Conservation (phyloP, 2,797 vertebrate species). For the Karalla daura region DNA sequence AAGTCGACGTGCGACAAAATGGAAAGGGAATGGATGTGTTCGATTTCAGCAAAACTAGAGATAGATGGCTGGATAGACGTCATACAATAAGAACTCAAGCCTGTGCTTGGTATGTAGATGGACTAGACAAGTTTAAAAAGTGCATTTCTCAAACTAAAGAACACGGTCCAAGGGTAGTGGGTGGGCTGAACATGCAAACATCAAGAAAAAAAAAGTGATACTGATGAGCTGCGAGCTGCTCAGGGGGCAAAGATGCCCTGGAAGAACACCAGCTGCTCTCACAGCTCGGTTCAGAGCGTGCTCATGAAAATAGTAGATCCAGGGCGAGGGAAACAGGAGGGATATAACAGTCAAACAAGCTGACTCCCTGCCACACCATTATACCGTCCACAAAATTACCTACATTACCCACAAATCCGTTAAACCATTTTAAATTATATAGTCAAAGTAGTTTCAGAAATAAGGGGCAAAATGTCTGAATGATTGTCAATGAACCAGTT, state of each 20-base stretch:
- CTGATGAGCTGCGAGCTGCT: background rate
- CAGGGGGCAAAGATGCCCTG: slow-evolving; percentile 16
- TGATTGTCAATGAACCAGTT: too few species aligned
- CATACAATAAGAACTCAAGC: too few species aligned
- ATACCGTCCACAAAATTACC: background rate
- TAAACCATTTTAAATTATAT: too few species aligned
- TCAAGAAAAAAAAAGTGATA: slow-evolving; percentile 15
- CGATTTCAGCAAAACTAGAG: background rate
- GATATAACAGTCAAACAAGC: background rate
- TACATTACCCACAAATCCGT: background rate
- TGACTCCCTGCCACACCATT: background rate
- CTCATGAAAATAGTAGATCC: slow-evolving; percentile 3
- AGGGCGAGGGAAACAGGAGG: background rate
- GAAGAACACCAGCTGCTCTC: slow-evolving; percentile 44
- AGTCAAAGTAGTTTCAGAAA: background rate
- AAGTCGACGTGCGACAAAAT: background rate
- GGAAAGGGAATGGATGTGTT: background rate
- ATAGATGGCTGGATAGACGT: background rate
- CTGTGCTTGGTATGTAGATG: background rate
- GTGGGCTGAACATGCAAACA: slow-evolving; percentile 22
- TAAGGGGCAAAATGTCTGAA: background rate
- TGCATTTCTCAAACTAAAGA: slow-evolving; percentile 21
- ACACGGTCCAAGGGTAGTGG: slow-evolving; percentile 7
- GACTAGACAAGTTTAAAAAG: background rate
- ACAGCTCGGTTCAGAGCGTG: slow-evolving; percentile 18